Conservation (phyloP, 2,113 vertebrate genomes). For the Triplophysa tibetana region DNA sequence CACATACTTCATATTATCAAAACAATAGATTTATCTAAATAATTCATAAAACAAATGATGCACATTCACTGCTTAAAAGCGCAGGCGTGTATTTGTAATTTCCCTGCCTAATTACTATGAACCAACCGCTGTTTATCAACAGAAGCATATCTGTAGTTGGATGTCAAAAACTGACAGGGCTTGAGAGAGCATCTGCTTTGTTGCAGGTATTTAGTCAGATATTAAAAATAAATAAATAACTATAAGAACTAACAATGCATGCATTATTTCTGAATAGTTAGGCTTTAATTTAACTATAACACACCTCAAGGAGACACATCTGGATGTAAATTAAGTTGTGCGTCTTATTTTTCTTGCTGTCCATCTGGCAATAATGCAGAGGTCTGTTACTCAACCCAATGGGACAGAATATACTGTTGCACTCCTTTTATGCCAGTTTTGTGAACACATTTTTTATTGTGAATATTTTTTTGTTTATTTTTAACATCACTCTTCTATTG, state of each 20-base stretch:
- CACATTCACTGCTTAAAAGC: neutral
- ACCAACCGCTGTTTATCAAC: slow-evolving; percentile 46
- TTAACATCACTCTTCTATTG: neutral
- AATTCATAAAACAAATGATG: neutral
- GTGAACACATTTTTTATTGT: neutral
- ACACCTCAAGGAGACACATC: neutral
- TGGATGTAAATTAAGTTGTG: slow-evolving; percentile 12
- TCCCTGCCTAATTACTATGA: slow-evolving; percentile 38
- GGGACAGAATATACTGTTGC: no score
- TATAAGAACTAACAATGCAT: slow-evolving; percentile 19
- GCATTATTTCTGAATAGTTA: neutral
- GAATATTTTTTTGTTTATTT: neutral
- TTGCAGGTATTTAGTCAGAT: slow-evolving; percentile 2
- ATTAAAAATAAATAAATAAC: slow-evolving; percentile 9
- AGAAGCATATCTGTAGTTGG: slow-evolving; percentile 35
- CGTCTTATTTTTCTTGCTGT: neutral
- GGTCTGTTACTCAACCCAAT: neutral
- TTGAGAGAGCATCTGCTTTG: slow-evolving; percentile 50
- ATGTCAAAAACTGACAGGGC: slow-evolving; percentile 49
- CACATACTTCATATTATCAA: neutral
- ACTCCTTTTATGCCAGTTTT: neutral
- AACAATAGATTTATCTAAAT: neutral
- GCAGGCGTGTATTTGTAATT: neutral
- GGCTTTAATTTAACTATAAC: neutral
- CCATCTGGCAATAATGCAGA: neutral